phyloP scores from a whole-genome alignment of 2,113 vertebrate genomes.

The Zapus hudsonius region DNA sequence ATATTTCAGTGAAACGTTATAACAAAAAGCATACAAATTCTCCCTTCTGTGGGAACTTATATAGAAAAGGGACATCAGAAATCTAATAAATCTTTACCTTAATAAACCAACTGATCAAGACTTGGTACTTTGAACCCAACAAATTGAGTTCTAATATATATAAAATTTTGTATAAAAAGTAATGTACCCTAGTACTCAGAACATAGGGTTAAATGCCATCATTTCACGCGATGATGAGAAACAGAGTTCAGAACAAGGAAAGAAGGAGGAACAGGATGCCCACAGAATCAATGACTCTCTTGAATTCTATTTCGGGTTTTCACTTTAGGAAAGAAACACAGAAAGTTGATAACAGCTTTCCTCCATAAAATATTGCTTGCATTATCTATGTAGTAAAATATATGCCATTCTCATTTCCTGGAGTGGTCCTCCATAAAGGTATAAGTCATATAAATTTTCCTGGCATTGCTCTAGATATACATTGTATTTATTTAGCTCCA shows the following conservation, averaged over 20 bases:
- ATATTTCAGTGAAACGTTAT: background rate
- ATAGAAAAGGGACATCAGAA: background rate
- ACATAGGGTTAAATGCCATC: background rate
- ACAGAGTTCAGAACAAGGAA: background rate
- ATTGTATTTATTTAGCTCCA: background rate
- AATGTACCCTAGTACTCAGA: background rate
- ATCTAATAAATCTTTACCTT: background rate
- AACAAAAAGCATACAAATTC: background rate
- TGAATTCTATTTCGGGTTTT: conserved; percentile 10
- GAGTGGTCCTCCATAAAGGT: background rate
- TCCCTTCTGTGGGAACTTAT: background rate
- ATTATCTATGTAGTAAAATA: conserved; percentile 29
- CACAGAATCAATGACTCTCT: background rate
- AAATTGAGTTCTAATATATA: background rate
- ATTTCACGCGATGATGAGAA: background rate
- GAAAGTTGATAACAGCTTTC: conserved; percentile 26
- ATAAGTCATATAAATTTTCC: background rate
- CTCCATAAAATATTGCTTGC: conserved; percentile 21
- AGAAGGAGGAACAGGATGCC: background rate
- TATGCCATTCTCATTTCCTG: background rate
- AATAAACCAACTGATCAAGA: background rate
- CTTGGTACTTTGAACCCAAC: background rate
- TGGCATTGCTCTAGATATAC: background rate
- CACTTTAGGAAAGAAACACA: conserved; percentile 44
- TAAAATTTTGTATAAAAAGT: background rate